phyloP scores from a whole-genome alignment of 2,888 invertebrate species.

The Cataglyphis livida region DNA sequence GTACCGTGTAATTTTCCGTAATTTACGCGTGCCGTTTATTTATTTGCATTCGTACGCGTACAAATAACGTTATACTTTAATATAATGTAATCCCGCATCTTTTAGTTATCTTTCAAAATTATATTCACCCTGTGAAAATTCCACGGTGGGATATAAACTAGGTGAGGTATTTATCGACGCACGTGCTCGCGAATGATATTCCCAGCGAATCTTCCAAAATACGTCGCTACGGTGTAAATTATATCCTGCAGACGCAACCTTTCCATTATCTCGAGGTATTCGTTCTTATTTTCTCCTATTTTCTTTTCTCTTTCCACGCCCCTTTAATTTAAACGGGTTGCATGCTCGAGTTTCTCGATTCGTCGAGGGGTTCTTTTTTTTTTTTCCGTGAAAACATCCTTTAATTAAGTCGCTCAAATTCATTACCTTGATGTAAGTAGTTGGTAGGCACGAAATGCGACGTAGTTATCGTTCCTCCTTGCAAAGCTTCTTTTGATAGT shows the following conservation, averaged over 20 bases:
- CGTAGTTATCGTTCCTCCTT: background rate
- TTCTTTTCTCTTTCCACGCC: slow-evolving; percentile 27
- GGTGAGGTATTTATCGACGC: background rate
- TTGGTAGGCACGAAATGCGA: slow-evolving; percentile 16
- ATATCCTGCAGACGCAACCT: slow-evolving; percentile 36
- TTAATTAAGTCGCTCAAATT: slow-evolving; percentile 62
- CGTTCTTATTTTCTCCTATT: slow-evolving; percentile 40
- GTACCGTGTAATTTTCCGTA: background rate
- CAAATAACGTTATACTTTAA: background rate
- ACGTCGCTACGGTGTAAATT: slow-evolving; percentile 29
- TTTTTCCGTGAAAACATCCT: slow-evolving; percentile 45
- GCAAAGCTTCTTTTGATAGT: background rate
- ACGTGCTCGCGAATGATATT: slow-evolving; percentile 17
- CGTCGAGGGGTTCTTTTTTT: slow-evolving; percentile 33
- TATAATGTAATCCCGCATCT: slow-evolving; percentile 2
- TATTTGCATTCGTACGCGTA: background rate
- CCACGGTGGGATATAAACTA: slow-evolving; percentile 12
- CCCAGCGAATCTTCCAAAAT: slow-evolving; percentile 34
- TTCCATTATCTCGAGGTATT: slow-evolving; percentile 43
- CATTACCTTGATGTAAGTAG: slow-evolving; percentile 45
- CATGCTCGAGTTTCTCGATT: slow-evolving; percentile 52
- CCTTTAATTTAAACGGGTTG: slow-evolving; percentile 52
- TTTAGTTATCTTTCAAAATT: slow-evolving; percentile 13
- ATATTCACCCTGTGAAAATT: background rate
- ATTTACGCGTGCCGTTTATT: slow-evolving; percentile 21